Evolutionary conservation across 2,797 vertebrate genomes (phyloP), one percentile per base, ranked within the genome.

Genomic region (Sebastes flavidus): DNA sequence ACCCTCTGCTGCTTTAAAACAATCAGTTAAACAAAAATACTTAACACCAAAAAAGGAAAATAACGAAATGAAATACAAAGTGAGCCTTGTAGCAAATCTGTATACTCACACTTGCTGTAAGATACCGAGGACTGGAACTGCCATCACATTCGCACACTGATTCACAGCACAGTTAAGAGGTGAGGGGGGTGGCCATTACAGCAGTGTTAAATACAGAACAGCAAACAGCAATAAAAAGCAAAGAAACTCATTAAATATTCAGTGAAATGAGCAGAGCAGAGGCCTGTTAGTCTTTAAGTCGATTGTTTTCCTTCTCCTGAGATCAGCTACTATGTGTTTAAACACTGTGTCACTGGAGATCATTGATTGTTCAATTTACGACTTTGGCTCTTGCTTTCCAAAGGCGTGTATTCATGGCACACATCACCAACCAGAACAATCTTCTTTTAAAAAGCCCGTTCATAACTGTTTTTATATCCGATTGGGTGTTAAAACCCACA

Each of bases 401-500:
- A 34, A 36, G 7, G 9, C 12, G 11, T 63, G 20, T 54, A 10
- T 54, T 22, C 11, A 54, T 68, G 29, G 18, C 67, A 16, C n/a
- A 70, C 52, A 34, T 69, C 22, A 56, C 29, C 49, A 56, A 36
- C 30, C 52, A 56, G 1, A 69, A 24, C 2, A 46, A 18, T 46
- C 3, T 36, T 34, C 24, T 1, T 34, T 69, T 18, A 34, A 34
- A 56, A 34, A 56, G 52, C 30, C 52, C 9, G 55, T 36, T 18
- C 30, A 36, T 24, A 9, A 69, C 25, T 24, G n/a, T 69, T 36
- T 22, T 34, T 20, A 32, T 34, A 22, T 36, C n/a, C 4, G 30
- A 56, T 56, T 69, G 67, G 13, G 8, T 56, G 67, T 69, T 69
- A 69, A 69, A 69, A 24, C 14, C 67, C 67, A 69, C 14, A 58